A percentile compares a stretch with the other conserved stretches of the same genome.
These are phyloP conservation scores for Geophilus truncorum DNA, from an alignment of 2,888 invertebrate genomes.

Conservation along the genomic window DNA sequence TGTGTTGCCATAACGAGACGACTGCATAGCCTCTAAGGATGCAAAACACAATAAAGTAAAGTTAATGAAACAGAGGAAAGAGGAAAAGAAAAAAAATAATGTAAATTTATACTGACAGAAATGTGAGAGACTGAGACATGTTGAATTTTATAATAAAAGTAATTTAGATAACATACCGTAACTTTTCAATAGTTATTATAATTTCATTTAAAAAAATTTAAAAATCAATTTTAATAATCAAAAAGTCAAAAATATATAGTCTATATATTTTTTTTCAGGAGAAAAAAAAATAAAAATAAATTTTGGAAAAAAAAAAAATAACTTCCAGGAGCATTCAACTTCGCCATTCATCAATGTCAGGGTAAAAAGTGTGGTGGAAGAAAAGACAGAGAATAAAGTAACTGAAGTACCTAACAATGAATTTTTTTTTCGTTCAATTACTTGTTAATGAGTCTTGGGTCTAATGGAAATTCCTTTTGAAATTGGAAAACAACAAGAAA, in stretches of 20 bases:
- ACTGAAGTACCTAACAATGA: neutral
- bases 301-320: neutral
- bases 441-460: neutral
- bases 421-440: neutral
- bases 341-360: neutral
- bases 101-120: no score
- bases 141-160: no score
- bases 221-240: no score
- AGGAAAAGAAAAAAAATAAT: neutral
- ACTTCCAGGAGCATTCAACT: constrained; percentile 6
- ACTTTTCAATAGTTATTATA: no score
- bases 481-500: neutral
- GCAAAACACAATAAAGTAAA: neutral
- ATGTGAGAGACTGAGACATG: no score
- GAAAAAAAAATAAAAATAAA: neutral
- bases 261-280: no score
- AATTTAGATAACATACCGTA: no score
- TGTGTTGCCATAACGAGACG: neutral
- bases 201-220: no score
- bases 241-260: no score
- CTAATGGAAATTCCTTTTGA: constrained; percentile 1
- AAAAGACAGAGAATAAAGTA: neutral
- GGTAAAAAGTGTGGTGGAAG: neutral
- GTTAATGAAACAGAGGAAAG: neutral
- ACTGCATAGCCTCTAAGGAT: neutral